Conservation (phyloP, 2,888 invertebrate genomes). For the Dicycla oo region DNA sequence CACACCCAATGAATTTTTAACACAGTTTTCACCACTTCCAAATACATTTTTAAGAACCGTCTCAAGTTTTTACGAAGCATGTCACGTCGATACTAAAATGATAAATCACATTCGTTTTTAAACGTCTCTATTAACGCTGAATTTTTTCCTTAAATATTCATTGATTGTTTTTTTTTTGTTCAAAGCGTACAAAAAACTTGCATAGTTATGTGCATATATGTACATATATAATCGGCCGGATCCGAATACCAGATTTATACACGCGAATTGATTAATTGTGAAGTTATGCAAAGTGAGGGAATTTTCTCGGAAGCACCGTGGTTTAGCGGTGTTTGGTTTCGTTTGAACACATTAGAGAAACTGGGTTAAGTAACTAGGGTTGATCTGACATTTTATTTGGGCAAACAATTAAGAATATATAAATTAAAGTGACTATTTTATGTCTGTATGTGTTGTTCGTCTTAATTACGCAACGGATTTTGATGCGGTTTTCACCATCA, state of each 20-base stretch:
- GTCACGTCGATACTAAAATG: constrained; percentile 2
- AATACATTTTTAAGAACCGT: neutral
- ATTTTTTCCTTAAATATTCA: constrained; percentile 43
- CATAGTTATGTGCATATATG: constrained; percentile 35
- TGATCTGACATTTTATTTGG: neutral
- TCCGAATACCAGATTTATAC: constrained; percentile 40
- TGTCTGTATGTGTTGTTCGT: no score
- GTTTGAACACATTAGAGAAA: constrained; percentile 18
- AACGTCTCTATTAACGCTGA: constrained; percentile 39
- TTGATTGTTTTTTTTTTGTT: constrained; percentile 55
- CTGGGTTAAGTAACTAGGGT: constrained; percentile 7
- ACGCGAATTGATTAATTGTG: constrained; percentile 50
- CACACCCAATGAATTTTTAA: constrained; percentile 5
- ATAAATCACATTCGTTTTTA: constrained; percentile 31
- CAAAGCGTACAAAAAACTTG: constrained; percentile 45
- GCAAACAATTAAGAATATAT: neutral
- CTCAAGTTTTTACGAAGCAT: neutral
- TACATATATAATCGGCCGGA: constrained; percentile 48
- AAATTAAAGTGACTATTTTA: no score
- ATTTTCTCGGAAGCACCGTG: constrained; percentile 37
- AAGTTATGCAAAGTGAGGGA: constrained; percentile 23
- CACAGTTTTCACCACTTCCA: neutral
- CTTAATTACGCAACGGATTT: neutral
- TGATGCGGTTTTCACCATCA: no score
- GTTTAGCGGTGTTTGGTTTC: neutral